phyloP scores from a whole-genome alignment of 2,113 vertebrate genomes.

The Etheostoma cragini region DNA sequence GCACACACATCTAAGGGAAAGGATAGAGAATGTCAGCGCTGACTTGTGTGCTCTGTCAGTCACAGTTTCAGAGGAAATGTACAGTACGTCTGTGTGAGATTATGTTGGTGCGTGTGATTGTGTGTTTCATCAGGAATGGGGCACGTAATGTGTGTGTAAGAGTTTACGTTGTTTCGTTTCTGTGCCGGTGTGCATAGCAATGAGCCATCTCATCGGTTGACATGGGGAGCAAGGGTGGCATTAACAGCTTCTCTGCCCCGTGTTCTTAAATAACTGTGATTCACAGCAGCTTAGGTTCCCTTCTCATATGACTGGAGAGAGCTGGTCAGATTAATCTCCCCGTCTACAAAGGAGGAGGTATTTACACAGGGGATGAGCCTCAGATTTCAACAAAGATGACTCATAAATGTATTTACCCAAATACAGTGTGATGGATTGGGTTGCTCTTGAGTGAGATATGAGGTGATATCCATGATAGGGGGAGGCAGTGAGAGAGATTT shows the following conservation, averaged over 20 bases:
- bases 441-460: constrained; percentile 3
- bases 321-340: constrained; percentile 34
- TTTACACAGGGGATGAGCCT: constrained; percentile 33
- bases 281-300: constrained; percentile 28
- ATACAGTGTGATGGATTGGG: constrained; percentile 36
- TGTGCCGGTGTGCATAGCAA: constrained; percentile 24
- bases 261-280: constrained; percentile 51
- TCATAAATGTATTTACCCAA: constrained; percentile 35
- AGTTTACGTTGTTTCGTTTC: constrained; percentile 18
- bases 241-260: constrained; percentile 19
- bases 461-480: not conserved
- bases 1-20: constrained; percentile 42
- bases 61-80: constrained; percentile 19
- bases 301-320: constrained; percentile 21
- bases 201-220: constrained; percentile 37
- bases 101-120: constrained; percentile 9
- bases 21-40: constrained; percentile 38
- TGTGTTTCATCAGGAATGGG: constrained; percentile 27
- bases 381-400: constrained; percentile 35
- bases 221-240: constrained; percentile 25
- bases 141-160: not conserved
- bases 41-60: constrained; percentile 45
- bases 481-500: not conserved
- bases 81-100: constrained; percentile 13
- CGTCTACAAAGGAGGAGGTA: constrained; percentile 5